Percentiles rank a stretch among this genome's conserved stretches.
phyloP scores from a whole-genome alignment of 2,797 vertebrate species.

The Simalia tracyae region DNA sequence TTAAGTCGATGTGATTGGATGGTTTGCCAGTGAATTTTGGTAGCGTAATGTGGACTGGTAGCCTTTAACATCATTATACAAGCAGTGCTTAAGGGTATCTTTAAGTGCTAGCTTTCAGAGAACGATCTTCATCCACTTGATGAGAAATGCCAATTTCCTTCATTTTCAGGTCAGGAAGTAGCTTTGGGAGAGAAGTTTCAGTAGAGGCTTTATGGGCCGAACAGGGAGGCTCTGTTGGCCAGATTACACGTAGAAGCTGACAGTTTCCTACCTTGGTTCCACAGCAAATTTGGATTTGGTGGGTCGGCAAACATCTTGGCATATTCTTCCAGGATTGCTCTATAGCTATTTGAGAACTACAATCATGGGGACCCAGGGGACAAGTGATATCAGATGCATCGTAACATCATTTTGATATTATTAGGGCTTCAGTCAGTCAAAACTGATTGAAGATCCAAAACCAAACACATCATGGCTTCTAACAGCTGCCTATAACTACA shows the following conservation, averaged over 20 bases:
- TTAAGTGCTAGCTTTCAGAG: neutral
- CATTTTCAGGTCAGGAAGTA: neutral
- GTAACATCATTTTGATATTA: neutral
- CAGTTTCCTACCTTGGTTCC: neutral
- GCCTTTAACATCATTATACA: neutral
- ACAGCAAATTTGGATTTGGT: neutral
- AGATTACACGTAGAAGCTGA: neutral
- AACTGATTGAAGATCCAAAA: neutral
- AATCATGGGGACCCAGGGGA: neutral
- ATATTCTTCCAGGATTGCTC: neutral
- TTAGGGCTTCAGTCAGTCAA: neutral
- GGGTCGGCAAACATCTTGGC: neutral
- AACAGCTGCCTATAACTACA: neutral
- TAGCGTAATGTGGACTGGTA: neutral
- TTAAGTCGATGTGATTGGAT: neutral
- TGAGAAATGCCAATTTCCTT: neutral
- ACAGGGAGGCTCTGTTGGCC: neutral
- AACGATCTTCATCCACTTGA: neutral
- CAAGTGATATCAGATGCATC: neutral
- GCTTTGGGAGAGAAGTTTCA: neutral
- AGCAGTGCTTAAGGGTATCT: neutral
- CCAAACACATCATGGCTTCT: neutral
- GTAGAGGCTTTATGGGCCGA: neutral
- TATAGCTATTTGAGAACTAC: neutral
- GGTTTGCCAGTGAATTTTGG: neutral